Evolutionary conservation across 1,140 invertebrate genomes (phyloP).

Genomic region (Scaptomyza montana): DNA sequence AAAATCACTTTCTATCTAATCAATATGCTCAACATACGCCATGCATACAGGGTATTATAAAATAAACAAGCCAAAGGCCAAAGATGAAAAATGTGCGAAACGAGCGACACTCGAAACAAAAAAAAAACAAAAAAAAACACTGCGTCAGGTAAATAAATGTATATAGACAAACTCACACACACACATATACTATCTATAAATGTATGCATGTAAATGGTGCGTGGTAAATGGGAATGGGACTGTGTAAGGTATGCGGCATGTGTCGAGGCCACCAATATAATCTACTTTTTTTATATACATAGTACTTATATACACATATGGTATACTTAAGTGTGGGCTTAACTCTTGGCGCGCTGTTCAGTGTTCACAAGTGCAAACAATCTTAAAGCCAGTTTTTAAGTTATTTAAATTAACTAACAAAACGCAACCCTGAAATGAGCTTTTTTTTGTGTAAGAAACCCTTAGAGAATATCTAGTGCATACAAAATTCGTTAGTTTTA

Average conservation of each 20-base stretch:
- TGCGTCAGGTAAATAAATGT: slow-evolving; percentile 63
- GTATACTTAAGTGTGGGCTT: slow-evolving; percentile 44
- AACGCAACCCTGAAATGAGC: not conserved
- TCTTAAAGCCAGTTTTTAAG: not conserved
- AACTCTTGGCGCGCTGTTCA: no score
- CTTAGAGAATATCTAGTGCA: not conserved
- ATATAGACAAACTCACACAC: not conserved
- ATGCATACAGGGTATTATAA: slow-evolving; percentile 26
- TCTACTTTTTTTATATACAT: slow-evolving; percentile 16
- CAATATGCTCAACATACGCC: not conserved
- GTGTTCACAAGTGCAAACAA: not conserved
- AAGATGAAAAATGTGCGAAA: slow-evolving; percentile 71
- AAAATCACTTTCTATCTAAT: not conserved
- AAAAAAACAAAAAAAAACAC: slow-evolving; percentile 3
- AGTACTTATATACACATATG: no score
- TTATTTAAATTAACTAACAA: not conserved
- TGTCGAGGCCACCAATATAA: slow-evolving; percentile 58
- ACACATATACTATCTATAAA: slow-evolving; percentile 5
- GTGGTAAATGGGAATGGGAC: slow-evolving; percentile 23
- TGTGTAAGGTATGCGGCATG: not conserved
- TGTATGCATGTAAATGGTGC: slow-evolving; percentile 45
- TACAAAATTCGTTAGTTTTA: not conserved
- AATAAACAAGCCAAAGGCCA: slow-evolving; percentile 39
- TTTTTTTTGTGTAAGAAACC: not conserved
- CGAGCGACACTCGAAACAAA: slow-evolving; percentile 56